A percentile compares a stretch with the other conserved stretches of the same genome.
Evolutionary conservation across 2,113 vertebrate genomes (phyloP).

Genomic region (Malaclemys terrapin): DNA sequence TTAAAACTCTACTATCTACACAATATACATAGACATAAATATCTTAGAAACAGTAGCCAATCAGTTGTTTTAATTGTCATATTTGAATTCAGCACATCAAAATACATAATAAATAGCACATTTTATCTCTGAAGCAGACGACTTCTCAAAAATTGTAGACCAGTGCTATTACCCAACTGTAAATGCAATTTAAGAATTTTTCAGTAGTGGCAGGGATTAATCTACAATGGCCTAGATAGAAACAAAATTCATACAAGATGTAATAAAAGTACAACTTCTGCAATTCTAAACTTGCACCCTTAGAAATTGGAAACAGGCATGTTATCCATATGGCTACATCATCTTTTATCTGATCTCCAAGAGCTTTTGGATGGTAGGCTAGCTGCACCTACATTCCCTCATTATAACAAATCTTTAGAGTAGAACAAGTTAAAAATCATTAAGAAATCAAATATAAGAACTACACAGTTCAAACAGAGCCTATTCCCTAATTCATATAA

Average conservation of each 20-base stretch:
- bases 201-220: neutral
- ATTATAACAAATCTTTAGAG: neutral
- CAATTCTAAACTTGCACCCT: neutral
- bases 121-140: no score
- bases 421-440: neutral
- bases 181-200: neutral
- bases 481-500: neutral
- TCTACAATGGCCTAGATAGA: neutral
- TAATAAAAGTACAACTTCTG: constrained; percentile 26
- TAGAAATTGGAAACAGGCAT: neutral
- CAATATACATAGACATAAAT: no score
- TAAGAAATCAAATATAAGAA: constrained; percentile 32
- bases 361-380: neutral
- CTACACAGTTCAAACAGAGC: constrained; percentile 42
- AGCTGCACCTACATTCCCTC: neutral
- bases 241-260: constrained; percentile 27
- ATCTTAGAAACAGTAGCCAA: no score
- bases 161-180: neutral
- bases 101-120: no score
- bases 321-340: neutral
- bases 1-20: no score
- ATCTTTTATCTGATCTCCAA: neutral
- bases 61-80: no score
- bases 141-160: no score
- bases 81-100: no score